Conservation (phyloP, 2,113 vertebrate species). For the Piaya cayana region DNA sequence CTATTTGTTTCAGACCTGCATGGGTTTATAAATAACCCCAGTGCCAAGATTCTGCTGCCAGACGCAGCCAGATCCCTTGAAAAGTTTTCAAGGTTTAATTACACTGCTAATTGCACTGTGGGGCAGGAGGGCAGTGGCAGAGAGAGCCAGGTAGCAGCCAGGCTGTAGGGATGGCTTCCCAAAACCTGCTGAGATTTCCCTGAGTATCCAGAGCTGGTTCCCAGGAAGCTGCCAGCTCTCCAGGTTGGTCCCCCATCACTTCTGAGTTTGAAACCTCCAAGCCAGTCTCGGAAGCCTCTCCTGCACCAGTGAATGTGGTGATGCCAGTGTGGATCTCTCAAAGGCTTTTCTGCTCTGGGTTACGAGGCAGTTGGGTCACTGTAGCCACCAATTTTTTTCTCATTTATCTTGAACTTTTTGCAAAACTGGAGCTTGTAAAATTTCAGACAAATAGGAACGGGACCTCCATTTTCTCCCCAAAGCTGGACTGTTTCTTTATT, state of each 20-base stretch:
- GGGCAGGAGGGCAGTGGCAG: not conserved
- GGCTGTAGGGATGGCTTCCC: not conserved
- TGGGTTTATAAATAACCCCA: not conserved
- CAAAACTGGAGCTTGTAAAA: not conserved
- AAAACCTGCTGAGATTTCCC: not conserved
- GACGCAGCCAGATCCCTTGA: not conserved
- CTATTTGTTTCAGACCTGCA: not conserved
- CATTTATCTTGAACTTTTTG: not conserved
- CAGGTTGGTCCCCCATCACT: not conserved
- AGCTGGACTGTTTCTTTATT: not conserved
- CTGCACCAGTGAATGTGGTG: not conserved
- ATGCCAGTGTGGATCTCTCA: not conserved
- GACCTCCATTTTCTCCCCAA: not conserved
- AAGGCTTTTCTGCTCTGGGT: not conserved
- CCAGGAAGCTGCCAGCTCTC: not conserved
- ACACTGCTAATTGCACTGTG: not conserved
- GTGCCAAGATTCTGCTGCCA: not conserved
- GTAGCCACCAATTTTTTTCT: not conserved
- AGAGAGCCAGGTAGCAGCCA: not conserved
- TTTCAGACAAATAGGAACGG: not conserved
- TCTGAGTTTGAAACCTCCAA: not conserved
- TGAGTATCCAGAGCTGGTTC: fast-evolving
- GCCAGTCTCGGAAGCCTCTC: not conserved
- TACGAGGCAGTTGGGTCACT: not conserved
- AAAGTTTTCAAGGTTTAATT: not conserved